Evolutionary conservation across 1,140 invertebrate species (phyloP), one percentile per base, ranked within the genome.

Genomic region (Anoplophora glabripennis): DNA sequence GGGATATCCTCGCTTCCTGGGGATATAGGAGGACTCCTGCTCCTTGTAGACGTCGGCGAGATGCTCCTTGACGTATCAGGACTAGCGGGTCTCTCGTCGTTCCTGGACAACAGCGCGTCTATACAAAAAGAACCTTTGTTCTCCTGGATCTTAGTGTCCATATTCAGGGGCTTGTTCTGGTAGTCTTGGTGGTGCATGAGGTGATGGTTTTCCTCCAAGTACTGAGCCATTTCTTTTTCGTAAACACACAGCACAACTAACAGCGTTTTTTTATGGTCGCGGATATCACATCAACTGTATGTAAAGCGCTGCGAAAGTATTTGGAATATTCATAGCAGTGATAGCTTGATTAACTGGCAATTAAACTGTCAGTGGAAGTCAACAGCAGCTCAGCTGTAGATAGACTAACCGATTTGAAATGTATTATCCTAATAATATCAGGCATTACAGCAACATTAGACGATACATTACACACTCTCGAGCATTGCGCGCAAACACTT

Each of bases 81-180:
- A 52, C 66, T 66, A 9, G 61, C 55, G n/a, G 69, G 57, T 17
- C 71, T 52, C 8, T 71, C 69, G 9, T 70, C 55, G 45, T 49
- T 64, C 17, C 72, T 54, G 21, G 74, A 84, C 10, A 87, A 66
- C n/a, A 87, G 69, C 0, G 85, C 84, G 47, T 87, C 85, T 51
- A 87, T 87, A 66, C 84, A 86, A 66, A 87, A 87, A 0, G 84
- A 86, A 7, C 67, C 66, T 60, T 76, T 75, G 35, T 65, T 68
- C 52, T 75, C 71, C 44, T 71, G 53, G 8, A 74, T 62, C 61
- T 75, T 74, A 7, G 71, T 76, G 41, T 72, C 67, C 68, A 71
- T 71, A 47, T 69, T 72, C 37, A 69, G 44, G 1, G 70, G 67
- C 15, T 61, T 57, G 34, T 2, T 58, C 33, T 57, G 47, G 21